Evolutionary conservation across 2,888 invertebrate species (phyloP), one percentile per base, ranked within the genome.

Genomic region (Orthosia gothica): DNA sequence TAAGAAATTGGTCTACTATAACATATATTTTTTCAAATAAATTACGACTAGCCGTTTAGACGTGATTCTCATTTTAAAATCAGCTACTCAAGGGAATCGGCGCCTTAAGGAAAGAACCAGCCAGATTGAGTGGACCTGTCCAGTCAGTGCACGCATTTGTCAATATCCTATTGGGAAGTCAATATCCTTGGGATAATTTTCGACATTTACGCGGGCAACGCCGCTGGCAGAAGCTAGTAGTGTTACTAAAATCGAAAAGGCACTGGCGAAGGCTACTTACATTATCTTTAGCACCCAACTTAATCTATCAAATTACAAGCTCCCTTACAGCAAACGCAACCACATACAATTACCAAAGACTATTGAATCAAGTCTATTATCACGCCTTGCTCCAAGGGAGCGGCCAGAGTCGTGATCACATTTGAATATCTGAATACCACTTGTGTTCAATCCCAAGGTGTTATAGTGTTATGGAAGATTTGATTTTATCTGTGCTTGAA

Each of bases 381-480:
- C 87, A 84, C 89, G 84, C 88, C 82, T 79, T 32, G 58, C 49
- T 59, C 15, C 23, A 71, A 55, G 70, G 75, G 84, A 68, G 75
- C 67, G 77, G 79, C 61, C 59, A 71, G 70, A 81, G 40, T 76
- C 89, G 89, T 89, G 89, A 87, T 79, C 57, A 20, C 74, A 88
- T 89, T 85, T 89, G 88, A 89, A 89, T 89, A 84, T 26, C 82
- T 79, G 83, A 89, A 84, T 80, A 80, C 82, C n/a, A 80, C 68
- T 69, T 81, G 79, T 59, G 59, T 50, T 52, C 74, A 71, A 69
- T 79, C 50, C 52, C 61, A 68, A 84, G 84, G 82, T 82, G 82
- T 84, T 82, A 82, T 64, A 70, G 81, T 58, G 76, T 81, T 73
- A 77, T 63, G 70, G 82, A 84, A 78, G 63, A 82, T 79, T 85